A percentile compares a stretch with the other conserved stretches of the same genome.
These are phyloP conservation scores for Sebastes flavidus DNA, from an alignment of 2,797 vertebrate genomes.

Conservation along the genomic window DNA sequence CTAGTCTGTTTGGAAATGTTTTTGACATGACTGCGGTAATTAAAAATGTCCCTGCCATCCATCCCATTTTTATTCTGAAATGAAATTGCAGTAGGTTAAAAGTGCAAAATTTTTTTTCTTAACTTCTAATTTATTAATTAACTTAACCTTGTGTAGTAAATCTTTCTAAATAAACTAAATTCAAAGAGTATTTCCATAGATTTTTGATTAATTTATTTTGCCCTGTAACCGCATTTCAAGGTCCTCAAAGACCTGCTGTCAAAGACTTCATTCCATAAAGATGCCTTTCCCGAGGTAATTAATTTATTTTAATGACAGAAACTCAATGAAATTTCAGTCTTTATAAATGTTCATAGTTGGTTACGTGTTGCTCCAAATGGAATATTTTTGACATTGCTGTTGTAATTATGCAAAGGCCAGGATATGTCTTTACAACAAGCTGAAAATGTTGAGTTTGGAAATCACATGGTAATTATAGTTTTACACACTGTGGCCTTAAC, in stretches of 20 bases:
- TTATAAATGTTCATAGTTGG: constrained; percentile 69
- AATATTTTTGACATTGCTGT: constrained; percentile 76
- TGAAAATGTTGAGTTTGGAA: constrained; percentile 81
- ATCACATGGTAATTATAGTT: constrained; percentile 85
- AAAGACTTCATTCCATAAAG: constrained; percentile 52
- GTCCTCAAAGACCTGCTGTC: constrained; percentile 45
- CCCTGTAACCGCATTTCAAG: constrained; percentile 57
- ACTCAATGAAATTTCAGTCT: constrained; percentile 71
- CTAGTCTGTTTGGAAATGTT: constrained; percentile 24
- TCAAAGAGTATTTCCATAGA: constrained; percentile 25
- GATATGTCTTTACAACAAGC: constrained; percentile 75
- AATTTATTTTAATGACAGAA: constrained; percentile 68
- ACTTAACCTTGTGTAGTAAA: constrained; percentile 29
- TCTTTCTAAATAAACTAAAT: constrained; percentile 27
- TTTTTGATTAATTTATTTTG: constrained; percentile 26
- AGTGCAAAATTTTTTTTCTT: background rate
- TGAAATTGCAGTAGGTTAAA: constrained; percentile 14
- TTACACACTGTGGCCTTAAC: constrained; percentile 83
- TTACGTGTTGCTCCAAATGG: constrained; percentile 58
- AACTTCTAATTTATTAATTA: background rate
- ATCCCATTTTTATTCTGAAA: constrained; percentile 1
- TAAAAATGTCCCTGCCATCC: background rate
- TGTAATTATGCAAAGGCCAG: constrained; percentile 76
- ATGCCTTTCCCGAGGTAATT: constrained; percentile 66
- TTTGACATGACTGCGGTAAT: constrained; percentile 20